phyloP scores from a whole-genome alignment of 35 echinoderm and acorn worm species.

The Ophioderma brevispina region DNA sequence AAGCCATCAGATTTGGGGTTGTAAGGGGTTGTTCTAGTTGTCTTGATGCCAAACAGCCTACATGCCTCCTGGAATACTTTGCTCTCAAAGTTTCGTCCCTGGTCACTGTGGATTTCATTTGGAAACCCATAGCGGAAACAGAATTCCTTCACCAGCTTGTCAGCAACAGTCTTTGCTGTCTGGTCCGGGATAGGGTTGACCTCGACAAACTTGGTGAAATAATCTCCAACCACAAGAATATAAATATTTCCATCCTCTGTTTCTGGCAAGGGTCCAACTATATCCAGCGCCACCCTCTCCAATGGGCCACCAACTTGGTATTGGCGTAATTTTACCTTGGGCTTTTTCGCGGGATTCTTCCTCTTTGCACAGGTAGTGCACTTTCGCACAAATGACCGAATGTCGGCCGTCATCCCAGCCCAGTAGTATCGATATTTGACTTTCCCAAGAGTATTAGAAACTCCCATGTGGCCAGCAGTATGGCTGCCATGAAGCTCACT shows the following conservation, averaged over 20 bases:
- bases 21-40: conserved; percentile 37
- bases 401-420: background rate
- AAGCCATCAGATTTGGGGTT: too few species aligned
- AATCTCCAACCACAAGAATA: conserved; percentile 43
- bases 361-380: conserved; percentile 41
- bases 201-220: conserved; percentile 53
- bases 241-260: conserved; percentile 35
- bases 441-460: conserved; percentile 41
- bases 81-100: conserved; percentile 64
- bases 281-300: conserved; percentile 48
- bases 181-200: conserved; percentile 30
- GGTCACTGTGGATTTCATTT: conserved; percentile 33
- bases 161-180: conserved; percentile 41
- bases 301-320: conserved; percentile 23
- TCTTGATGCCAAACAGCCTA: conserved; percentile 10
- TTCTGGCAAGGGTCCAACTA: conserved; percentile 42
- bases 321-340: conserved; percentile 15
- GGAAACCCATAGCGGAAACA: conserved; percentile 63
- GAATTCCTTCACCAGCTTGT: conserved; percentile 44
- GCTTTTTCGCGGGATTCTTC: conserved; percentile 16
- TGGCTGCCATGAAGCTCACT: conserved; percentile 20
- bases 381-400: background rate
- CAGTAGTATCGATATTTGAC: conserved; percentile 56
- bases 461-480: conserved; percentile 51
- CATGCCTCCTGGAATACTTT: conserved; percentile 28